Conservation (phyloP, 2,888 invertebrate genomes). For the Sylvicola fuscatus region DNA sequence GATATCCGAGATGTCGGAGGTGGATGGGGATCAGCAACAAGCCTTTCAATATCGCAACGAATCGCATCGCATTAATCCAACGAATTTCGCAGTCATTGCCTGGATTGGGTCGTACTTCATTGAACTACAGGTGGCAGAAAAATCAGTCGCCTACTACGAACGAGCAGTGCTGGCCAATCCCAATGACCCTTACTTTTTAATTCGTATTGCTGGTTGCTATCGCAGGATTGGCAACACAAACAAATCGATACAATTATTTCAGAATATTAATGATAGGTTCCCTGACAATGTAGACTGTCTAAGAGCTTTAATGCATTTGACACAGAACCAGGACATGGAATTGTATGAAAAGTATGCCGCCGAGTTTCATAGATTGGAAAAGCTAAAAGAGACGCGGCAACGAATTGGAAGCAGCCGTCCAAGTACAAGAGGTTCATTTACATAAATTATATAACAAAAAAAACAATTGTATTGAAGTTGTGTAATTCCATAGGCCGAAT, state of each 20-base stretch:
- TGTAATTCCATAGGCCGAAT: too few relatives aligned
- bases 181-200: constrained; percentile 60
- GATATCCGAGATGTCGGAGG: constrained; percentile 76
- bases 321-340: constrained; percentile 67
- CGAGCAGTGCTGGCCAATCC: constrained; percentile 57
- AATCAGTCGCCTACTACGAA: constrained; percentile 66
- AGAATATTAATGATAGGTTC: constrained; percentile 55
- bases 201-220: constrained; percentile 71
- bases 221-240: constrained; percentile 51
- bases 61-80: constrained; percentile 22
- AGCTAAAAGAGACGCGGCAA: constrained; percentile 15
- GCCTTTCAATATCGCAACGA: constrained; percentile 31
- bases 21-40: constrained; percentile 76
- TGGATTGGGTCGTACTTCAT: constrained; percentile 82
- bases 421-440: not conserved
- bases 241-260: constrained; percentile 24
- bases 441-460: too few relatives aligned
- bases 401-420: constrained; percentile 14
- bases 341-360: constrained; percentile 57
- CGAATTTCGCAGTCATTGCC: constrained; percentile 46
- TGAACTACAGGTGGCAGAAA: constrained; percentile 73
- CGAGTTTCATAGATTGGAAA: constrained; percentile 54
- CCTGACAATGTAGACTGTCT: constrained; percentile 92
- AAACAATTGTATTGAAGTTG: too few relatives aligned
- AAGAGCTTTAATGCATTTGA: constrained; percentile 30